These are phyloP conservation scores for Zeugodacus cucurbitae DNA, from an alignment of 1,140 invertebrate species.

Conservation along the genomic window DNA sequence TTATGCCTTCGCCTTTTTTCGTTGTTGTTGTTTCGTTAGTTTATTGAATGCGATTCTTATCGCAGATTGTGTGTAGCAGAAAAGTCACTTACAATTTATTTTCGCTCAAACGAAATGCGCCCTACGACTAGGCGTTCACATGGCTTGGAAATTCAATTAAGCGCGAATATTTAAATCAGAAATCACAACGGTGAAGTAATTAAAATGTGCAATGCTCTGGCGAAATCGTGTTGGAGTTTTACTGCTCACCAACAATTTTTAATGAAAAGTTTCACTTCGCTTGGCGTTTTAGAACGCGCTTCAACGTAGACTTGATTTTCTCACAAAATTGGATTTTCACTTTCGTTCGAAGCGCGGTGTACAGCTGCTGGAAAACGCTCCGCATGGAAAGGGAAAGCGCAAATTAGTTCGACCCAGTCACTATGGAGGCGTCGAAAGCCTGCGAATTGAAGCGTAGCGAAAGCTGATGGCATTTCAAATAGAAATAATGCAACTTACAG, in stretches of 20 bases:
- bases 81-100: slow-evolving; percentile 28
- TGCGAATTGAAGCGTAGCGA: neutral
- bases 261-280: neutral
- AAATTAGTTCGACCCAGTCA: neutral
- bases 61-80: neutral
- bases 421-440: neutral
- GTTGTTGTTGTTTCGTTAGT: neutral
- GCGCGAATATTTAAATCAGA: neutral
- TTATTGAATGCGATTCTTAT: slow-evolving; percentile 16
- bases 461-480: neutral
- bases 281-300: neutral
- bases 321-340: neutral
- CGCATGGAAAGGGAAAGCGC: slow-evolving; percentile 21
- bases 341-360: neutral
- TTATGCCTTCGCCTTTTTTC: neutral
- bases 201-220: neutral
- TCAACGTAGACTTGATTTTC: neutral
- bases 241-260: neutral
- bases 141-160: neutral
- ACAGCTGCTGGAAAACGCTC: neutral
- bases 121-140: neutral
- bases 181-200: neutral
- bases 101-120: neutral
- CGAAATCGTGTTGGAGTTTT: neutral
- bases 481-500: neutral